phyloP scores from a whole-genome alignment of 2,797 vertebrate species.

The Fistularia commersonii region DNA sequence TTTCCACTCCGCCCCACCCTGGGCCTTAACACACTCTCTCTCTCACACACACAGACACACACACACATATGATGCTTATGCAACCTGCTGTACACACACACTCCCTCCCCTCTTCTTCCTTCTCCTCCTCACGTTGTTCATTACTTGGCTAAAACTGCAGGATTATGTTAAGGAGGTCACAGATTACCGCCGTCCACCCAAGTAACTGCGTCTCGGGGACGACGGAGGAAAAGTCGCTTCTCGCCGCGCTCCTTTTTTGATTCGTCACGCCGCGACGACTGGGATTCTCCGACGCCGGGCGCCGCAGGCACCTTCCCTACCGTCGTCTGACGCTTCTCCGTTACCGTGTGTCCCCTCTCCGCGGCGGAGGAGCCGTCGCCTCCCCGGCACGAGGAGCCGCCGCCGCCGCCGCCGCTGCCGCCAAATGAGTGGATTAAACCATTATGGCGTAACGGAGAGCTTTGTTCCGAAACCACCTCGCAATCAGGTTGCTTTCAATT shows the following conservation, averaged over 20 bases:
- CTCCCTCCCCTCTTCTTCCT: too few species aligned
- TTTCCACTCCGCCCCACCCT: conserved; percentile 40
- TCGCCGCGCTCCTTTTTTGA: conserved; percentile 65
- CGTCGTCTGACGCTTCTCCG: too few species aligned
- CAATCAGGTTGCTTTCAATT: conserved; percentile 35
- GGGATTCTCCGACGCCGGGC: too few species aligned
- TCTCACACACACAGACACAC: conserved; percentile 10
- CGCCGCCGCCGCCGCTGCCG: too few species aligned
- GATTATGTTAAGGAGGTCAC: conserved; percentile 58
- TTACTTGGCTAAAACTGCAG: conserved; percentile 65
- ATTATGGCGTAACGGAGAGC: conserved; percentile 55
- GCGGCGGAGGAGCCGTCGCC: conserved; percentile 39
- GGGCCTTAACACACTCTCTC: conserved; percentile 6
- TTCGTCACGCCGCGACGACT: conserved; percentile 62
- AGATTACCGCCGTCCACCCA: conserved; percentile 54
- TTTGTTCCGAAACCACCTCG: conserved; percentile 42
- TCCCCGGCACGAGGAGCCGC: conserved; percentile 59
- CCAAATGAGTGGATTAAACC: conserved; percentile 66
- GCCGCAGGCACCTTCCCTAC: too few species aligned
- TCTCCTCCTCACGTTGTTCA: conserved; percentile 56
- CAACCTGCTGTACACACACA: conserved; percentile 46
- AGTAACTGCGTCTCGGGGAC: conserved; percentile 49
- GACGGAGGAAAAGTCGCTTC: conserved; percentile 54
- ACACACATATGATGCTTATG: conserved; percentile 37
- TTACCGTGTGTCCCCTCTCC: too few species aligned